Base-by-base conservation (phyloP, 2,888 invertebrate genomes). In the Cerceris rybyensis region DNA sequence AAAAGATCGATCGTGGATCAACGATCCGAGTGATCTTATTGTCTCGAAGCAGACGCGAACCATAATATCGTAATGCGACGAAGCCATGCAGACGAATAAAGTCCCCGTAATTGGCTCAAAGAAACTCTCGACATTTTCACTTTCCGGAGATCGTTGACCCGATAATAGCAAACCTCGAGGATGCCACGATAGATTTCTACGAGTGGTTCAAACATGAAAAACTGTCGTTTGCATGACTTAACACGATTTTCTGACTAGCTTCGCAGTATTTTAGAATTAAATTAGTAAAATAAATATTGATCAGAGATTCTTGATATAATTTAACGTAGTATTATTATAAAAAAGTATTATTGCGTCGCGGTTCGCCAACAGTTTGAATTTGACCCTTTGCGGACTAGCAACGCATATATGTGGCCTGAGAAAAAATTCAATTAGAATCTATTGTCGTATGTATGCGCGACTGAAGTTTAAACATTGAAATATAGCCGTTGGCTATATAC, bases 71-170 rank as follows among this genome's bases (percentile, higher is more conserved):
- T n/a, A 42, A 14, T 72, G 72, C 70, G 64, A 64, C 11, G 82
- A 81, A 82, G 82, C 82, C 81, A 72, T 72, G 64, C 49, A 70
- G 69, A 73, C 54, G 75, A 78, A 81, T 68, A 72, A 81, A 81
- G 78, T 58, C 70, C 70, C 61, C 68, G 42, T 81, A 83, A 83
- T 78, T 78, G 83, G 80, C 80, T 83, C 59, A 67, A 70, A 60
- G 42, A 49, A n/a, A 57, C 64, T 68, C 59, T 49, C 64, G 64
- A 49, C 71, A 70, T 83, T 81, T 78, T 83, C 78, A 75, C 78
- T 81, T 78, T 81, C 68, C 68, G 14, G 70, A 60, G 82, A 78
- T 78, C 82, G 55, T 75, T 78, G 81, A 58, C 72, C 78, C 39
- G 77, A 72, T 80, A 77, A 75, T 52, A 17, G 43, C 42, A 52